phyloP scores from a whole-genome alignment of 2,888 invertebrate genomes.

The Crioceris asparagi region DNA sequence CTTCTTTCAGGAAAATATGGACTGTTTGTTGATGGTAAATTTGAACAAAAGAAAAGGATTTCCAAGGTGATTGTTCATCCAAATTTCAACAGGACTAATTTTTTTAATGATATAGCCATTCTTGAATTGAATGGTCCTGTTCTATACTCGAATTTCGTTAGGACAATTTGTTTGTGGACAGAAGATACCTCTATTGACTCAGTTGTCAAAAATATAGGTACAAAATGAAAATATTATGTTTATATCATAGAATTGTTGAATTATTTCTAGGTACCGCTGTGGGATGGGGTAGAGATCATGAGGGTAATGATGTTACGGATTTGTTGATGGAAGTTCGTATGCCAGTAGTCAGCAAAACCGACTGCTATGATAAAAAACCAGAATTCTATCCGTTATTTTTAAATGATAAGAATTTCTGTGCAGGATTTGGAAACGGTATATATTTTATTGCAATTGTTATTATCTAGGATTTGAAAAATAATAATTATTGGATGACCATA shows the following conservation, averaged over 20 bases:
- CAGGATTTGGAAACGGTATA: conserved; percentile 37
- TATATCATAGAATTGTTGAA: neutral
- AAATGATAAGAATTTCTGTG: conserved; percentile 44
- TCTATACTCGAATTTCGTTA: conserved; percentile 31
- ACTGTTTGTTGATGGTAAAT: conserved; percentile 34
- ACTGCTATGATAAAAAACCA: conserved; percentile 49
- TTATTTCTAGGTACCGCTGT: conserved; percentile 30
- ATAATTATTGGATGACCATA: too few relatives aligned
- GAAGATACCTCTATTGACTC: conserved; percentile 19
- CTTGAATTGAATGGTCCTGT: conserved; percentile 26
- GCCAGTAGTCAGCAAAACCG: conserved; percentile 49
- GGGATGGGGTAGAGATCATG: conserved; percentile 47
- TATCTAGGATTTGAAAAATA: too few relatives aligned
- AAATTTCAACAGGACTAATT: conserved; percentile 28
- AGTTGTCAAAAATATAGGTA: conserved; percentile 26
- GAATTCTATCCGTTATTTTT: conserved; percentile 51
- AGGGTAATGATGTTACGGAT: conserved; percentile 46
- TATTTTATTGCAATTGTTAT: too few relatives aligned
- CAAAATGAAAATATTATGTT: neutral
- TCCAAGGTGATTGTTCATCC: conserved; percentile 30
- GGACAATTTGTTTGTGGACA: conserved; percentile 34
- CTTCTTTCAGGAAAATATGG: conserved; percentile 33
- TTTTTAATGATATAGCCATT: conserved; percentile 32
- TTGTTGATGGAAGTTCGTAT: conserved; percentile 47
- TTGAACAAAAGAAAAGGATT: conserved; percentile 34